Conservation (phyloP, 2,113 vertebrate genomes). For the Nipponia nippon region DNA sequence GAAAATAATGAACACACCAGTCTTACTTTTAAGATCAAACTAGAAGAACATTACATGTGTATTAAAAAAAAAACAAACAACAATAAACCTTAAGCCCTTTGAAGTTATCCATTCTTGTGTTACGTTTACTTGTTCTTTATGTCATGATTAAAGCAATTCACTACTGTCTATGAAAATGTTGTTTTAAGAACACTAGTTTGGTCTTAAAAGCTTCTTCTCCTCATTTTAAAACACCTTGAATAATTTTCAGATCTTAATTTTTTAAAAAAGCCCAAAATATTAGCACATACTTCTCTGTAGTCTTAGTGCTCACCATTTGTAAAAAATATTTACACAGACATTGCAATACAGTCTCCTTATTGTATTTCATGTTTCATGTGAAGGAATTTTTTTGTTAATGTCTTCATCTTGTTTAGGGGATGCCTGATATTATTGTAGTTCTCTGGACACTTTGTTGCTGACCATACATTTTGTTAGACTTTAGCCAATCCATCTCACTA, state of each 20-base stretch:
- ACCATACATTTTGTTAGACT: not conserved
- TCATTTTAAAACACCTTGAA: not conserved
- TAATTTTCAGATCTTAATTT: not conserved
- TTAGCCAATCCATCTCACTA: slow-evolving; percentile 8
- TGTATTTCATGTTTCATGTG: not conserved
- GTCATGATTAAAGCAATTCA: not conserved
- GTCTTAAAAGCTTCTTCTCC: not conserved
- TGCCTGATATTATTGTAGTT: not conserved
- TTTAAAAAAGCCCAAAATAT: not conserved
- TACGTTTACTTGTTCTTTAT: not conserved
- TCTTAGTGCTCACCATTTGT: not conserved
- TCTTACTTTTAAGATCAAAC: not conserved
- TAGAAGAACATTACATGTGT: not conserved
- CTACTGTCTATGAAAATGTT: not conserved
- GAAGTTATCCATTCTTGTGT: not conserved
- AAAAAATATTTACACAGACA: not conserved
- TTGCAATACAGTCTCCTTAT: not conserved
- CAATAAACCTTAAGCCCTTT: not conserved
- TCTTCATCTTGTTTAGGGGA: not conserved
- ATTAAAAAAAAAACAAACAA: not conserved
- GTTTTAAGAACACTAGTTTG: not conserved
- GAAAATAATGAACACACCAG: not conserved
- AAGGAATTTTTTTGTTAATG: not conserved
- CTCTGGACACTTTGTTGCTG: not conserved
- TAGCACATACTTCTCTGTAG: not conserved